phyloP scores from a whole-genome alignment of 2,888 invertebrate genomes.

The Eupithecia subfuscata region DNA sequence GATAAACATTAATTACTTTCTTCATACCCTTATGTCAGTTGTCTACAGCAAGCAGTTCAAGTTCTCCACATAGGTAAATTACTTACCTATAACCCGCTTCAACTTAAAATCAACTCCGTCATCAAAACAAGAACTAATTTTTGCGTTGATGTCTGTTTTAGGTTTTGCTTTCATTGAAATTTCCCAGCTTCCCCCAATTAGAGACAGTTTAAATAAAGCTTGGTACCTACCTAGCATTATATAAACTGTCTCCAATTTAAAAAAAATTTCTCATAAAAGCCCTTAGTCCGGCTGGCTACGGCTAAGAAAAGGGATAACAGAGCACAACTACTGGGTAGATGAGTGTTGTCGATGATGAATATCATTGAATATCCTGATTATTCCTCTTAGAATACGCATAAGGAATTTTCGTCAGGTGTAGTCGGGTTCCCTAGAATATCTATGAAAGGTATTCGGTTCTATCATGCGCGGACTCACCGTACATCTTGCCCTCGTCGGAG shows the following conservation, averaged over 20 bases:
- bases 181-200: neutral
- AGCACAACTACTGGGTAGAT: neutral
- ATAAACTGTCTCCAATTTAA: neutral
- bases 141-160: neutral
- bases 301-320: neutral
- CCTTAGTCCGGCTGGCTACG: neutral
- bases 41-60: neutral
- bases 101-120: neutral
- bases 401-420: neutral
- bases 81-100: neutral
- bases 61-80: neutral
- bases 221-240: neutral
- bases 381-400: neutral
- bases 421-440: neutral
- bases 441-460: slow-evolving; percentile 37
- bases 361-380: neutral
- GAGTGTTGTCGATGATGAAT: too few relatives aligned
- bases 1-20: neutral
- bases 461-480: slow-evolving; percentile 92
- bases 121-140: neutral
- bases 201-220: neutral
- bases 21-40: neutral
- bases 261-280: neutral
- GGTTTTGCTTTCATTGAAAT: neutral
- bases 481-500: slow-evolving; percentile 99